These are phyloP conservation scores for Pelvicachromis taeniatus DNA, from an alignment of 2,113 vertebrate genomes.

Conservation along the genomic window DNA sequence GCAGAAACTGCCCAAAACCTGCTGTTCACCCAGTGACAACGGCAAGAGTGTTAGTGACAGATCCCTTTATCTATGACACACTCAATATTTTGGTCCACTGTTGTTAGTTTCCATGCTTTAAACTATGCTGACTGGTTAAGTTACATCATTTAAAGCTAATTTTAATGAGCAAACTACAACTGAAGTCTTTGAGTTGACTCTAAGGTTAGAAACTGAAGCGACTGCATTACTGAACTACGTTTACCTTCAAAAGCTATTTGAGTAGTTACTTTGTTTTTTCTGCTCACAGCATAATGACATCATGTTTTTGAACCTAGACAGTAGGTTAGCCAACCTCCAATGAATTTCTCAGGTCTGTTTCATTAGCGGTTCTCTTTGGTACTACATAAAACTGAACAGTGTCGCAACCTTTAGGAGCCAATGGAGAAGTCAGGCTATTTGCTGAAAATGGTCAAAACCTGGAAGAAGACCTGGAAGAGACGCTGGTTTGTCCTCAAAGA, in stretches of 20 bases:
- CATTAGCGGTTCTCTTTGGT: background rate
- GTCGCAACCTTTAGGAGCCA: conserved; percentile 77
- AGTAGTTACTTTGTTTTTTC: background rate
- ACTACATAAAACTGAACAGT: background rate
- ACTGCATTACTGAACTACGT: background rate
- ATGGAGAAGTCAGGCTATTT: conserved; percentile 98
- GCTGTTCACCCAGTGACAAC: conserved; percentile 81
- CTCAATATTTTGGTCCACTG: background rate
- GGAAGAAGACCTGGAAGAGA: conserved; percentile 95
- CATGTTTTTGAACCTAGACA: background rate
- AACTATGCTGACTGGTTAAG: background rate
- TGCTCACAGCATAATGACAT: background rate
- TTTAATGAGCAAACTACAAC: background rate
- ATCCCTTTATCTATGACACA: background rate
- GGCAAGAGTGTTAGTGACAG: conserved; percentile 83
- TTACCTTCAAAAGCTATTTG: background rate
- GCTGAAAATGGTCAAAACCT: conserved; percentile 92
- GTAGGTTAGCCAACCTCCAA: background rate
- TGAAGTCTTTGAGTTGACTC: background rate
- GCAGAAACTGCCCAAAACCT: conserved; percentile 91
- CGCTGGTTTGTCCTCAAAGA: conserved; percentile 98
- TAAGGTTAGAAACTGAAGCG: background rate
- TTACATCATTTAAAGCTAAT: background rate
- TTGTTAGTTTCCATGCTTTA: background rate
- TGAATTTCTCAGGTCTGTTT: background rate